Conservation (phyloP, 1,140 invertebrate species). For the Lepidurus couesii region DNA sequence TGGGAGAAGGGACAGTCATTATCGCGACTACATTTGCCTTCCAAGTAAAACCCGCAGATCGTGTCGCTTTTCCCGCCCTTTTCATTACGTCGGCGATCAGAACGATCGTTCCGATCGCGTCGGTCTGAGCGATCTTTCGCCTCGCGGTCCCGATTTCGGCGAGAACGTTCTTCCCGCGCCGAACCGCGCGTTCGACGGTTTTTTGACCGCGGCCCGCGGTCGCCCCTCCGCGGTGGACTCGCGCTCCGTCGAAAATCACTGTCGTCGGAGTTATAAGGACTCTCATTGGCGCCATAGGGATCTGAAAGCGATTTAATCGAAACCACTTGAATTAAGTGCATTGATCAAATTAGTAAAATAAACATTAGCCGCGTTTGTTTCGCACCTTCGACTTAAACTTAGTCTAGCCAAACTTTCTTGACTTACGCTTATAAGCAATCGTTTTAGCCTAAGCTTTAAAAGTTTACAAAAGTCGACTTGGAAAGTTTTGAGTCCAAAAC, state of each 20-base stretch:
- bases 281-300: slow-evolving; percentile 25
- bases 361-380: too few relatives aligned
- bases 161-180: slow-evolving; percentile 37
- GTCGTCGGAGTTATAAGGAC: slow-evolving; percentile 40
- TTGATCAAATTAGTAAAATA: too few relatives aligned
- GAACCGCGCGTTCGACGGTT: neutral
- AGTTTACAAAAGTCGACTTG: too few relatives aligned
- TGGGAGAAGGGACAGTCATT: slow-evolving; percentile 81
- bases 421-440: too few relatives aligned
- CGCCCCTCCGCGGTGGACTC: slow-evolving; percentile 14
- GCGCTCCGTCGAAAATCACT: slow-evolving; percentile 40
- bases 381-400: too few relatives aligned
- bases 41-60: slow-evolving; percentile 75
- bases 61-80: slow-evolving; percentile 56
- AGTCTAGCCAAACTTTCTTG: too few relatives aligned
- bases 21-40: slow-evolving; percentile 74
- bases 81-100: slow-evolving; percentile 34
- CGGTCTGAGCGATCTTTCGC: slow-evolving; percentile 35
- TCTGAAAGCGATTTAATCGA: neutral
- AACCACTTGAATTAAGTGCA: too few relatives aligned
- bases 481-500: too few relatives aligned
- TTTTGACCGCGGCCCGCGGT: slow-evolving; percentile 35
- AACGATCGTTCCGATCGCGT: slow-evolving; percentile 39
- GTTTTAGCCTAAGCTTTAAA: too few relatives aligned
- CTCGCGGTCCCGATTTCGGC: slow-evolving; percentile 46